Percentiles rank a stretch among this genome's conserved stretches.
These are phyloP conservation scores for Oikopleura albicans DNA, from an alignment of 23 tunicate genomes.

Conservation along the genomic window DNA sequence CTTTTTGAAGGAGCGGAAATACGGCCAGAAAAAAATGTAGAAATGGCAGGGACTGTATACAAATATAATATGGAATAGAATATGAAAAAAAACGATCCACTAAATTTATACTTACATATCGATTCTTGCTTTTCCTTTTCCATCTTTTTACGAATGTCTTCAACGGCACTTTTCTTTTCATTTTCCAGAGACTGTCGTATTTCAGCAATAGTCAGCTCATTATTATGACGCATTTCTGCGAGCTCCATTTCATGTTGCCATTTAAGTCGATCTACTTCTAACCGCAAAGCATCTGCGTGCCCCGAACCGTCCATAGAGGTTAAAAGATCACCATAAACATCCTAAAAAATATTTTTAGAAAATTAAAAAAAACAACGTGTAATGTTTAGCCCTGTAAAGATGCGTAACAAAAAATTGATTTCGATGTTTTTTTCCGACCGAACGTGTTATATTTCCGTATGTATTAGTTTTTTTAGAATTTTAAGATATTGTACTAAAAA, in stretches of 20 bases:
- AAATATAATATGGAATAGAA: no score
- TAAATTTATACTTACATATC: conserved; percentile 12
- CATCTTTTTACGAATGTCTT: conserved; percentile 34
- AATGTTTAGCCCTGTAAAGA: no score
- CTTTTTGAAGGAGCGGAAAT: no score
- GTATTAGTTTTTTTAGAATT: no score
- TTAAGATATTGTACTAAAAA: no score
- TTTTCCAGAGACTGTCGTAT: conserved; percentile 80
- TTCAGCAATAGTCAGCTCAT: conserved; percentile 72
- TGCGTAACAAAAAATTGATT: no score
- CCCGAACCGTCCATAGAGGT: conserved; percentile 23
- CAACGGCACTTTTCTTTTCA: conserved; percentile 46
- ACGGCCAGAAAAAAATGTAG: no score
- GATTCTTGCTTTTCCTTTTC: conserved; percentile 47
- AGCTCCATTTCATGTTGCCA: conserved; percentile 74
- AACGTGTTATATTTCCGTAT: no score
- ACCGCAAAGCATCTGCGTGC: conserved; percentile 30
- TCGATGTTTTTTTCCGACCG: no score
- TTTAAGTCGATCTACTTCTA: conserved; percentile 44
- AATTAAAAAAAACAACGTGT: no score
- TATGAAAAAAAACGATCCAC: no score
- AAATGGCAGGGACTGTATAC: no score
- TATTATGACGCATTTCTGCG: conserved; percentile 76
- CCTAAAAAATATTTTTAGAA: conserved; percentile 37
- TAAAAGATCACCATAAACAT: conserved; percentile 74